Base-by-base conservation (phyloP, 2,888 invertebrate species). In the Apodemia zela region DNA sequence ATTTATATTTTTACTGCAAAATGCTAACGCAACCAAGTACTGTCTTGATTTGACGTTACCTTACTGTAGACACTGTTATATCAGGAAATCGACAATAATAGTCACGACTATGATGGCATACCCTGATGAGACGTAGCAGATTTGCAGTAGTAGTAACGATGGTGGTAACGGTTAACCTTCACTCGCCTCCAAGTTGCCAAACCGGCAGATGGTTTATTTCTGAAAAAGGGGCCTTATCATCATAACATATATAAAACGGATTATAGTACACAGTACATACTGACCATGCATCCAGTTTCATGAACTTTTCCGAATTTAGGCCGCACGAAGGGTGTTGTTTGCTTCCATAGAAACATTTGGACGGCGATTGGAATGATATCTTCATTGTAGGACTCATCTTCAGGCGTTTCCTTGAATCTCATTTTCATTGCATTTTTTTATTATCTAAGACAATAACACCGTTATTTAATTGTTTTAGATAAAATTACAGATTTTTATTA, bases 221-320 rank as follows among this genome's bases (percentile, higher is more conserved):
- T 29, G 33, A 8, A 38, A 38, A 13, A 38, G 13, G 13, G 13
- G 13, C 35, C 5, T 38, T 4, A 42, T 15, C 42, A 10, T 15
- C 5, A 15, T 42, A 4, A 42, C 1, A n/a, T 0, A 42, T 42
- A 42, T 10, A 13, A 5, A 42, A 42, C 10, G 5, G 5, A 35
- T 21, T 21, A 21, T 21, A 21, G 21, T 21, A 21, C 21, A 21
- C 2, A 21, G 21, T 21, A 21, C 15, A 54, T 66, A 84, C 96
- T 95, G 93, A 99, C 99, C 97, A 97, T 97, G 89, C 99, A 98
- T 66, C 98, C 97, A 29, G 99, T 97, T 89, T 99, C 99, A 84
- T 99, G 99, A 45, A 98, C 93, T 89, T 98, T 99, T 72, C 98
- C 98, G 69, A 98, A 93, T 84, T 98, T 97, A 13, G 98, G 98